phyloP scores from a whole-genome alignment of 1,140 invertebrate species.

The Papilio helenus region DNA sequence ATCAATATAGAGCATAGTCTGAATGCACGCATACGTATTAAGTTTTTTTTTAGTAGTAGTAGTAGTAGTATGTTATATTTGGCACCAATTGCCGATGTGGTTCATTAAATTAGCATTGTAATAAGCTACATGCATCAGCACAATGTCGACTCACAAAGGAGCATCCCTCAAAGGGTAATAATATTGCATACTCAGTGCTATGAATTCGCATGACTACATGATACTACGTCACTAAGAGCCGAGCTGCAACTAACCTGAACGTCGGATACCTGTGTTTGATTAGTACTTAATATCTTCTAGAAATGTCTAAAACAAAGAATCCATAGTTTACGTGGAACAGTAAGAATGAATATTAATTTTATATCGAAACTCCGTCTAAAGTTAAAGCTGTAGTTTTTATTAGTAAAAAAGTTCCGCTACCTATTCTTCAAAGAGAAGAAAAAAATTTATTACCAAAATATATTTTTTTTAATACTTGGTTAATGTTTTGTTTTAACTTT shows the following conservation, averaged over 20 bases:
- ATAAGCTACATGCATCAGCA: conserved; percentile 25
- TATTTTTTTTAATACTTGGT: not conserved
- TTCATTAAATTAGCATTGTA: conserved; percentile 31
- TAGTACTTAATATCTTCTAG: not conserved
- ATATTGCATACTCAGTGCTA: conserved; percentile 55
- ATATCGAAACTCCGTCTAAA: too few species aligned
- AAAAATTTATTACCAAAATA: not conserved
- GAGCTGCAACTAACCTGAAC: conserved; percentile 31
- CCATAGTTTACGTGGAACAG: not conserved
- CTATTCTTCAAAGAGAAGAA: not conserved
- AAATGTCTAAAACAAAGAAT: not conserved
- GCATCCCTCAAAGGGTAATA: conserved; percentile 54
- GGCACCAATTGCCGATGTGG: not conserved
- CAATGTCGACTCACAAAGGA: conserved; percentile 42
- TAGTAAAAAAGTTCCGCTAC: not conserved
- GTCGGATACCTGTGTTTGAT: not conserved
- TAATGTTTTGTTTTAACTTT: not conserved
- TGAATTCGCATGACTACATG: conserved; percentile 46
- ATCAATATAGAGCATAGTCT: too few species aligned
- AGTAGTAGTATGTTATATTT: conserved; percentile 2
- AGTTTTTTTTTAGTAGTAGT: too few species aligned
- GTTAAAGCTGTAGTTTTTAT: not conserved
- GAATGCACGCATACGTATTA: too few species aligned
- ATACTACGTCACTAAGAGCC: conserved; percentile 42
- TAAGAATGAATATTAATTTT: not conserved